Evolutionary conservation across 1,140 invertebrate species (phyloP), one percentile per base, ranked within the genome.

Genomic region (Amyelois transitella): DNA sequence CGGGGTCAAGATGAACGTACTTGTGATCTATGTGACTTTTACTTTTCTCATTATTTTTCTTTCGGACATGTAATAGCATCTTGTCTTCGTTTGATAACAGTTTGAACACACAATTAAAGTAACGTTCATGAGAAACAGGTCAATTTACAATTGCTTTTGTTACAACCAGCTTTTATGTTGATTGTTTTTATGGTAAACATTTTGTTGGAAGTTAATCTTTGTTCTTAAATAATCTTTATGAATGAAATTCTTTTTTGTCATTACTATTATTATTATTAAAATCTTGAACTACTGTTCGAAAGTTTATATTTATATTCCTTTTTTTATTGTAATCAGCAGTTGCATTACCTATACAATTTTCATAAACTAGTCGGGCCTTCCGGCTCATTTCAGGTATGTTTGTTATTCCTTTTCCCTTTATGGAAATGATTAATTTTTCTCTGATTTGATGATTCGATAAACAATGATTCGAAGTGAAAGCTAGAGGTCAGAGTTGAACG

Each of bases 1-100:
- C 22, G 14, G 53, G 53, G 48, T 60, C 58, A 53, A 52, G 48
- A 44, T 17, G 56, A 18, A 43, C 20, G 50, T 38, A 43, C 50
- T 14, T 52, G 32, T 52, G 17, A 38, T 52, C 47, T 49, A 24
- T 4, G 12, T 50, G 32, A 20, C 28, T 28, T 51, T 51, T 58
- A 43, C 17, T 51, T 54, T 45, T 54, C 22, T 54, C 32, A 38
- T 38, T 14, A 38, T 14, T 12, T 14, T 38, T 8, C 7, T 38
- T 38, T 38, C 2, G 2, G n/a, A 38, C 32, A 14, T 38, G n/a
- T 38, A 14, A 38, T 38, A 12, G 25, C 3, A 6, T 32, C 25
- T 6, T 32, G 25, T 32, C 25, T 4, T 32, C n/a, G n/a, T 38
- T 38, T 38, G 32, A 38, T 14, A 38, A 32, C 28, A 10, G 28